Base-by-base conservation (phyloP, 1,140 invertebrate species). In the Ladona fulva region DNA sequence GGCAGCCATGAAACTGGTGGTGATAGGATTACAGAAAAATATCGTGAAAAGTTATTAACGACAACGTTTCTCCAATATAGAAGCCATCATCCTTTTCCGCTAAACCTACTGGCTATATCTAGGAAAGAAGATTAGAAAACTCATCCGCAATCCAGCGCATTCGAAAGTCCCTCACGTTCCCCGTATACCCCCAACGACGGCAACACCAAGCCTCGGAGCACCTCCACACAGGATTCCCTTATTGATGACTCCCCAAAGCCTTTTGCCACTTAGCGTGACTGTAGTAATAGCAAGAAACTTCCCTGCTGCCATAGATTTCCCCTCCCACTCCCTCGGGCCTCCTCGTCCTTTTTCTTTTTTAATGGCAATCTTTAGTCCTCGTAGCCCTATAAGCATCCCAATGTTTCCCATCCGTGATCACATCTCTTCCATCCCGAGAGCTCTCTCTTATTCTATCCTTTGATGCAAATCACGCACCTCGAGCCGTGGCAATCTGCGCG, bases 391-490 rank as follows among this genome's bases (percentile, higher is more conserved):
- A 5, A 16, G 16, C 52, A 66, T 22, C 52, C 52, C 14, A 66
- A 16, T 22, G 52, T 19, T 66, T 12, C 52, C 52, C n/a, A 12
- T 66, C n/a, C 52, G 14, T 66, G 52, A 19, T 66, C 52, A 16
- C 52, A 16, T 66, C 52, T 12, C 12, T 5, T 52, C 44, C 44
- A 11, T 19, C 44, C 44, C 44, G 19, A 52, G 19, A 52, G 19
- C 44, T 52, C 44, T 52, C 44, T 52, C 44, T 19, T 52, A 10
- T 52, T 22, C 52, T 66, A 66, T 66, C n/a, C 52, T 66, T 66
- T 66, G 52, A 66, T 66, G 52, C 52, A 66, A 66, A 66, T 66
- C 52, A 66, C 52, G 52, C 52, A 66, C 52, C 52, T 22, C 52
- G n/a, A 22, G 52, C 52, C 5, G 52, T 12, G n/a, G 19, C 44